Conservation (phyloP, 2,888 invertebrate genomes). For the Brachyptera putata region DNA sequence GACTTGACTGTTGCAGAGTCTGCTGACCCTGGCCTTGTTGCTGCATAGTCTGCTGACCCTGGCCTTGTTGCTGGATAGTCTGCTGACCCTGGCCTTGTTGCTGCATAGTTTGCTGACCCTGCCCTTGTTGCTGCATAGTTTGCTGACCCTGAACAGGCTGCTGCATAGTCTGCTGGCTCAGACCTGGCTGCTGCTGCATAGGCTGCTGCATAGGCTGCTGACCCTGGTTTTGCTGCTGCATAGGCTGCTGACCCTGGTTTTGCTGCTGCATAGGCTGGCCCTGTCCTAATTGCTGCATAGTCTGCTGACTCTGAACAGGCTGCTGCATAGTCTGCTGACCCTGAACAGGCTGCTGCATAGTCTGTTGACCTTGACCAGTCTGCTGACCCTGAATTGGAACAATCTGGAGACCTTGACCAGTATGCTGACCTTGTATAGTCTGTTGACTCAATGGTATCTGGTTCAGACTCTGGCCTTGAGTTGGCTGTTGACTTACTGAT, state of each 20-base stretch:
- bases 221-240: constrained; percentile 3
- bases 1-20: constrained; percentile 28
- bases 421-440: neutral
- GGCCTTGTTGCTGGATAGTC: neutral
- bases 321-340: constrained; percentile 25
- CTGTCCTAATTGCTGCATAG: constrained; percentile 37
- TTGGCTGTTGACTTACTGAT: neutral
- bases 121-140: constrained; percentile 33
- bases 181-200: constrained; percentile 19
- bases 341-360: constrained; percentile 12
- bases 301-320: constrained; percentile 34
- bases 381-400: constrained; percentile 37
- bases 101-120: constrained; percentile 34
- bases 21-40: neutral
- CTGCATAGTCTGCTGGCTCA: constrained; percentile 17
- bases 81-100: constrained; percentile 29
- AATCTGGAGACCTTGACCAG: constrained; percentile 33
- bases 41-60: neutral
- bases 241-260: neutral
- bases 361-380: constrained; percentile 27
- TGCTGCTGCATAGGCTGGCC: constrained; percentile 35
- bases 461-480: neutral
- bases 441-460: neutral
- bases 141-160: constrained; percentile 27
- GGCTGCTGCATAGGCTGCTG: no score